Conservation (phyloP, 2,888 invertebrate species). For the Agrotis puta region DNA sequence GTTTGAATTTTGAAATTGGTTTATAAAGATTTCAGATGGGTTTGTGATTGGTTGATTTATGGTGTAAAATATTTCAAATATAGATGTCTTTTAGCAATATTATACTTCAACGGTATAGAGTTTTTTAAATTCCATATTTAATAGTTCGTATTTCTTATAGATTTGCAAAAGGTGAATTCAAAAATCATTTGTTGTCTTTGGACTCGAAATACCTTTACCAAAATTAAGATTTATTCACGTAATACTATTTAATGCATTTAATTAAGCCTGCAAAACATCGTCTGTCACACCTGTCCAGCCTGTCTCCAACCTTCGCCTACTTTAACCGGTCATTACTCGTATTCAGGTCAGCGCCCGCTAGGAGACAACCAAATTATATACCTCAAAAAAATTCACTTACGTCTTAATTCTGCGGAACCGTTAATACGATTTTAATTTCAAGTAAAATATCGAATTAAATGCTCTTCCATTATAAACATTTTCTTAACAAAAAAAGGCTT, state of each 20-base stretch:
- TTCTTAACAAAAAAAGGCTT: constrained; percentile 65
- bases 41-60: constrained; percentile 56
- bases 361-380: constrained; percentile 62
- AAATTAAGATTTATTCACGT: neutral
- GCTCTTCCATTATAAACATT: constrained; percentile 81
- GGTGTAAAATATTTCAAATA: constrained; percentile 10
- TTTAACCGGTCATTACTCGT: constrained; percentile 38
- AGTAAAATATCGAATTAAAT: constrained; percentile 81
- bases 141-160: neutral
- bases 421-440: constrained; percentile 83
- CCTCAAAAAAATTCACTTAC: constrained; percentile 62
- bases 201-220: neutral
- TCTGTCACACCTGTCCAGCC: constrained; percentile 26
- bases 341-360: constrained; percentile 39
- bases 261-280: neutral
- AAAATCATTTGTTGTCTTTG: neutral
- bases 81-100: neutral
- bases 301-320: constrained; percentile 55
- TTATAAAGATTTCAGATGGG: constrained; percentile 48
- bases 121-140: neutral
- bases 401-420: constrained; percentile 63
- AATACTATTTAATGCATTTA: neutral
- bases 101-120: neutral
- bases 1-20: constrained; percentile 69
- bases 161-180: neutral